phyloP scores from a whole-genome alignment of 1,140 invertebrate species.

The Condylostylus longicornis region DNA sequence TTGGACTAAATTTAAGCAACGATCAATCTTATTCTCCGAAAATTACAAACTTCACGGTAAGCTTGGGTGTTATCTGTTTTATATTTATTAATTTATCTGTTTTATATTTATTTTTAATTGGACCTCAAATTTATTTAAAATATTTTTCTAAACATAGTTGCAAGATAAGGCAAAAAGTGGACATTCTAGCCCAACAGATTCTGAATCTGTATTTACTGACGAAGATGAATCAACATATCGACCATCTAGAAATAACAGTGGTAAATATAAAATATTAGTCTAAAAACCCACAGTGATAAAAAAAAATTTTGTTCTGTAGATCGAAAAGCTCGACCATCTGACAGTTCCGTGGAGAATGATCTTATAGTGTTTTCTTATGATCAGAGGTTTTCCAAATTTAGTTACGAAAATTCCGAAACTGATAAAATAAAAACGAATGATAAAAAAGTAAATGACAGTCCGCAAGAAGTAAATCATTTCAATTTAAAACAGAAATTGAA shows the following conservation, averaged over 20 bases:
- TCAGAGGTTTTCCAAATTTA: slow-evolving; percentile 40
- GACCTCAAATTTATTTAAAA: background rate
- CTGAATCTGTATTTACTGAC: slow-evolving; percentile 43
- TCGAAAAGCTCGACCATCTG: slow-evolving; percentile 33
- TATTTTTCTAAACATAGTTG: slow-evolving; percentile 1
- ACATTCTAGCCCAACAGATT: slow-evolving; percentile 40
- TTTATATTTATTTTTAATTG: background rate
- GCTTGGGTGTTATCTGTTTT: slow-evolving; percentile 6
- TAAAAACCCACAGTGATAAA: background rate
- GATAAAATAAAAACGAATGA: no score
- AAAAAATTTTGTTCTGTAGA: slow-evolving; percentile 11
- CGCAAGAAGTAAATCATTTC: background rate
- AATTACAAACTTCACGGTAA: slow-evolving; percentile 23
- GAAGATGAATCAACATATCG: slow-evolving; percentile 38
- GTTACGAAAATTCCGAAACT: slow-evolving; percentile 31
- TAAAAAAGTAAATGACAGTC: background rate
- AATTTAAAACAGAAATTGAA: slow-evolving; percentile 23
- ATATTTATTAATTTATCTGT: background rate
- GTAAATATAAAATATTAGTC: slow-evolving; percentile 9
- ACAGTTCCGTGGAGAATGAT: slow-evolving; percentile 40
- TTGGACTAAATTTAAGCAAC: slow-evolving; percentile 29
- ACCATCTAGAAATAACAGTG: slow-evolving; percentile 27
- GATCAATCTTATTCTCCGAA: slow-evolving; percentile 31
- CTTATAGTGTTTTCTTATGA: slow-evolving; percentile 41
- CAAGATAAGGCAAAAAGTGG: slow-evolving; percentile 23